phyloP scores from a whole-genome alignment of 2,113 vertebrate genomes.

The Smithornis capensis region DNA sequence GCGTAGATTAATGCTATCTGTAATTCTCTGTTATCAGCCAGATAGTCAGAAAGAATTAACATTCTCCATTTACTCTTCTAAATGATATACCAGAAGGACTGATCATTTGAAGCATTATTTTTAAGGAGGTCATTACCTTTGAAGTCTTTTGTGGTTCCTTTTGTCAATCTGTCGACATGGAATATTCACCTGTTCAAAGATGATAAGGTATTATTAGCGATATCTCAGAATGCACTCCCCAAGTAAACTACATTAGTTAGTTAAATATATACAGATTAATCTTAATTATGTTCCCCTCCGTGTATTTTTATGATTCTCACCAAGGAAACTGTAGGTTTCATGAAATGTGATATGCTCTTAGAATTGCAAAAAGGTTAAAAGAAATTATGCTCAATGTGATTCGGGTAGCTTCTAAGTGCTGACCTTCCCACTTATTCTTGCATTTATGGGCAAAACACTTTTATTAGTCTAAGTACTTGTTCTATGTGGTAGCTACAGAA shows the following conservation, averaged over 20 bases:
- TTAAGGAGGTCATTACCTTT: slow-evolving; percentile 64
- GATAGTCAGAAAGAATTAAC: not conserved
- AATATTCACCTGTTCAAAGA: slow-evolving; percentile 56
- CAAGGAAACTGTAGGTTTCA: not conserved
- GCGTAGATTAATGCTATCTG: not conserved
- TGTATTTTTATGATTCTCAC: not conserved
- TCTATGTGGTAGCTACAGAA: not conserved
- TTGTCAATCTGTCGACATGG: not conserved
- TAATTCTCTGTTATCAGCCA: not conserved
- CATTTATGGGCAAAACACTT: not conserved
- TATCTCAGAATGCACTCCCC: not conserved
- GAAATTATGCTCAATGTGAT: not conserved
- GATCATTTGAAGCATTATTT: not conserved
- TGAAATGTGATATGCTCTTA: not conserved
- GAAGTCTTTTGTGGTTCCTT: slow-evolving; percentile 6
- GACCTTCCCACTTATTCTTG: not conserved
- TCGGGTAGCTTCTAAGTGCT: not conserved
- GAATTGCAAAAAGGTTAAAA: not conserved
- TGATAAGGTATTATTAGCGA: not conserved
- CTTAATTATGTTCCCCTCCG: not conserved
- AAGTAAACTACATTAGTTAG: not conserved
- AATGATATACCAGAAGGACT: slow-evolving; percentile 21
- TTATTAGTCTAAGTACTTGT: not conserved
- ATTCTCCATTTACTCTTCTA: not conserved
- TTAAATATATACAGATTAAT: not conserved